A percentile compares a stretch with the other conserved stretches of the same genome.
phyloP scores from a whole-genome alignment of 2,888 invertebrate genomes.

The Cantharis rustica region DNA sequence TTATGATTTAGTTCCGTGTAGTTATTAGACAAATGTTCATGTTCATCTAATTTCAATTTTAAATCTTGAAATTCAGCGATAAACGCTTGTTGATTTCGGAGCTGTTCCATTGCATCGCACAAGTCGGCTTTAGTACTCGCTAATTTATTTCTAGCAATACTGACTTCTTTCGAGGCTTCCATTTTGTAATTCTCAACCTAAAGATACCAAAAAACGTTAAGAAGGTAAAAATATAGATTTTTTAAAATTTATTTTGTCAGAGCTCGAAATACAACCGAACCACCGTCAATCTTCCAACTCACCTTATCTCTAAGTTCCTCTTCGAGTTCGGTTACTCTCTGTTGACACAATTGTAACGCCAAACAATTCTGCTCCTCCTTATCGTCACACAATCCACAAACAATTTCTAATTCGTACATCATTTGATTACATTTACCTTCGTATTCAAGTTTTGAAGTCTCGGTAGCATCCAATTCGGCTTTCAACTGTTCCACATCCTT shows the following conservation, averaged over 20 bases:
- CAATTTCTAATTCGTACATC: slow-evolving; percentile 41
- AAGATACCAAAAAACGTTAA: background rate
- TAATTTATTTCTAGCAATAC: slow-evolving; percentile 22
- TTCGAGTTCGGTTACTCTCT: slow-evolving; percentile 42
- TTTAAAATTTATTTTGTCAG: too few relatives aligned
- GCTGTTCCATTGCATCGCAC: slow-evolving; percentile 37
- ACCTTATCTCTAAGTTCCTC: slow-evolving; percentile 43
- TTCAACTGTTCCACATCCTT: slow-evolving; percentile 63
- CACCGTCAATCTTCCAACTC: background rate
- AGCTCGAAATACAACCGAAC: too few relatives aligned
- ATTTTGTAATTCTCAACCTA: slow-evolving; percentile 34
- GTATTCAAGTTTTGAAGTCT: slow-evolving; percentile 45
- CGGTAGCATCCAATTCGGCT: slow-evolving; percentile 50
- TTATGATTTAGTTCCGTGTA: background rate
- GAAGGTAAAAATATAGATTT: too few relatives aligned
- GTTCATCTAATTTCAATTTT: slow-evolving; percentile 34
- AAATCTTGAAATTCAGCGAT: slow-evolving; percentile 36
- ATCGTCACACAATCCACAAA: slow-evolving; percentile 43
- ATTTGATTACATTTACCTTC: slow-evolving; percentile 47
- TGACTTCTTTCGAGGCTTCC: slow-evolving; percentile 28
- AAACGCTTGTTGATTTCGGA: slow-evolving; percentile 37
- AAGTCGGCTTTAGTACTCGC: slow-evolving; percentile 35
- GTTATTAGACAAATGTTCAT: background rate
- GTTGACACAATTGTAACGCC: slow-evolving; percentile 41
- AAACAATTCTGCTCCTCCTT: slow-evolving; percentile 49